Base-by-base conservation (phyloP, 2,797 vertebrate species). In the Ataeniobius toweri region DNA sequence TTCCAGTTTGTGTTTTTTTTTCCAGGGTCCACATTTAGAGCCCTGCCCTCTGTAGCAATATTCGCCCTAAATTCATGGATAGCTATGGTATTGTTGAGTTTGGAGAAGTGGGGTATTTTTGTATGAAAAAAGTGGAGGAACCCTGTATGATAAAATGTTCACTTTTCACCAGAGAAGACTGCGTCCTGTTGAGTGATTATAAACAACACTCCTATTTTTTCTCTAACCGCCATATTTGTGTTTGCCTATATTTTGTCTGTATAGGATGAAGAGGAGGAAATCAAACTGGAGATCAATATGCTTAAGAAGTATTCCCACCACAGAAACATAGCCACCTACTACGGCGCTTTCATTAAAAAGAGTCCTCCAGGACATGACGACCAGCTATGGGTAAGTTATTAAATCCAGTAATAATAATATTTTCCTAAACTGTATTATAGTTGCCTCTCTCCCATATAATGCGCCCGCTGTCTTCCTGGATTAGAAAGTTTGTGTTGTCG, bases 221-320 rank as follows among this genome's bases (percentile, higher is more conserved):
- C 16, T 24, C 12, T 55, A 69, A 74, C 61, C 70, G 82, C 77
- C 3, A 2, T 24, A 0, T 2, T 36, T 71, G 4, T 53, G 5
- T 77, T 22, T 81, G 16, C 76, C 46, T 77, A 20, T 75, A 12
- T 74, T 8, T 91, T 80, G 20, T 85, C 73, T 81, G 36, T 88
- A 24, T 22, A 95, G 97, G 97, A 98, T 24, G 97, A 98, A 84
- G 97, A 98, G 79, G 97, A 97, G 77, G 97, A 98, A 91, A 98
- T 98, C 86, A 98, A 98, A 87, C 94, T 97, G 79, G 97, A 98
- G 92, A 98, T 98, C 89, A 98, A 98, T 90, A 98, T 98, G 97
- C 86, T 98, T 74, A 98, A 98, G 92, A 98, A 97, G 69, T 98
- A 97, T 79, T 97, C 96, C 46, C 97, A 98, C 83, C 97, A 98